Conservation (phyloP, 2,888 invertebrate species). For the Pollenia labialis region DNA sequence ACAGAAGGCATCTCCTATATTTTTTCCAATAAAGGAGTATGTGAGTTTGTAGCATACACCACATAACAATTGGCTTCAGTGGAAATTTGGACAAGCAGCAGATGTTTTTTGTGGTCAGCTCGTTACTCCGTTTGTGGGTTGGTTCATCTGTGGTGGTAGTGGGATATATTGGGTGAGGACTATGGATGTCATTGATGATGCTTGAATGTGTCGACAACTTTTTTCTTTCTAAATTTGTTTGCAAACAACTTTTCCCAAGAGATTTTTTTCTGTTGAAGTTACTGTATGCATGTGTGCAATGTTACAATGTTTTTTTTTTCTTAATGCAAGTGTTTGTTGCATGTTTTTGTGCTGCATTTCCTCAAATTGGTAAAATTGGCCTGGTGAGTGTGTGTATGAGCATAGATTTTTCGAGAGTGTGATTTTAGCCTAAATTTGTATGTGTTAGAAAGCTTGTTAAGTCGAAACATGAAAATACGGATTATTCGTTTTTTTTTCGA, state of each 20-base stretch:
- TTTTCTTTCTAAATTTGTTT: background rate
- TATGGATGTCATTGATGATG: conserved; percentile 28
- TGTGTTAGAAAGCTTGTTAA: background rate
- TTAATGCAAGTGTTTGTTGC: background rate
- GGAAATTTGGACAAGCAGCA: conserved; percentile 45
- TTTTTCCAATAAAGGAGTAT: background rate
- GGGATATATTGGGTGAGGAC: conserved; percentile 18
- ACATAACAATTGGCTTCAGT: conserved; percentile 57
- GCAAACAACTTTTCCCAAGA: too few species aligned
- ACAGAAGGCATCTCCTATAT: background rate
- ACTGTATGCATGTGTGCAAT: background rate
- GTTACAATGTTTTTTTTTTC: background rate
- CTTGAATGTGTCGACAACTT: conserved; percentile 26
- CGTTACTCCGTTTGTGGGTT: conserved; percentile 38
- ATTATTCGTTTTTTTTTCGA: background rate
- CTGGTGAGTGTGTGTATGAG: background rate
- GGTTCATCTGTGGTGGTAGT: conserved; percentile 18
- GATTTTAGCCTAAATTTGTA: background rate
- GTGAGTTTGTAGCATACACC: conserved; percentile 20
- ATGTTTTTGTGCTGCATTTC: conserved; percentile 9
- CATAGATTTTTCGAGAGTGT: too few species aligned
- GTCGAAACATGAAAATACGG: background rate
- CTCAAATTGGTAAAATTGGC: background rate
- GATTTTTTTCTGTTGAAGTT: background rate
- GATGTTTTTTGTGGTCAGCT: conserved; percentile 31